Base-by-base conservation (phyloP, 1,140 invertebrate genomes). In the Galendromus occidentalis region DNA sequence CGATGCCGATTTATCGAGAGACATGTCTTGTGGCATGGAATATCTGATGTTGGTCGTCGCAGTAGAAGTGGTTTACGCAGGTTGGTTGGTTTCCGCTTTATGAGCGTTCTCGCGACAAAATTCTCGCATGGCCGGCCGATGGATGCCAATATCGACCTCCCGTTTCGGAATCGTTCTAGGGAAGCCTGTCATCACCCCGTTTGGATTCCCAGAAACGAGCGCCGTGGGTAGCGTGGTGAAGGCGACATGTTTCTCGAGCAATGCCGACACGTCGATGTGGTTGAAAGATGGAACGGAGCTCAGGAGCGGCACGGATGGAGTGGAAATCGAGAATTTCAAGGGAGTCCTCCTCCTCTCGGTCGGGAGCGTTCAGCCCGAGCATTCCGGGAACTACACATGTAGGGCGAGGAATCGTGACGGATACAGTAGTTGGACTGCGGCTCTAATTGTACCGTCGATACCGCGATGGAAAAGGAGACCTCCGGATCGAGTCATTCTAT, bases 361-460 rank as follows among this genome's bases (percentile, higher is more conserved):
- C 71, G 82, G 85, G 68, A 79, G 81, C 1, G 81, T 87, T 64
- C 78, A 82, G 66, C 84, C 82, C 7, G 77, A 78, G 69, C 84
- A 78, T 74, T 69, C 45, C 33, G 71, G 70, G 7, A 67, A 70
- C 51, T 71, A 70, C 51, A 68, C 70, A 17, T 71, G 66, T 59
- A 22, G 20, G 5, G 41, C 29, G 17, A 17, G 12, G n/a, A 67
- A 67, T 65, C 28, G 28, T 17, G 66, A 59, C 7, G 64, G 33
- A 17, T 42, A n/a, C 22, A 59, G 55, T 28, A 39, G 45, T 47
- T 47, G 18, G 18, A 47, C 45, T 28, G 4, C 45, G 18, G 7
- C 4, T 14, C 45, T 47, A 4, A 14, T 28, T 5, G 45, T 47
- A 28, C 18, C 28, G 7, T 20, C 45, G 18, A 20, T 5, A 22